Base-by-base conservation (phyloP, 1,140 invertebrate genomes). In the Cotesia glomerata region DNA sequence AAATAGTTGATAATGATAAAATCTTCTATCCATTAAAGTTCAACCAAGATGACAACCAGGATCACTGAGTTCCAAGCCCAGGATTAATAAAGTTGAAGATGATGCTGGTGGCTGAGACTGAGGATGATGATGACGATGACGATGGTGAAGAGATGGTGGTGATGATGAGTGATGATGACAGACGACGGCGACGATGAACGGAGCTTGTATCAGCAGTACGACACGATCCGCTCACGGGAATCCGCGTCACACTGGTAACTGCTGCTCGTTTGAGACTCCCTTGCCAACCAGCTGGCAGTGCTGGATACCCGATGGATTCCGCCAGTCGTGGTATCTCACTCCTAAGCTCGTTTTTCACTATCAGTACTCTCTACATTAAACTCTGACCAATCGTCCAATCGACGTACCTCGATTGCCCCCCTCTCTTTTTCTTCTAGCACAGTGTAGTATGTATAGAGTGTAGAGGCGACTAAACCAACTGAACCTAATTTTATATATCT, bases 241-340 rank as follows among this genome's bases (percentile, higher is more conserved):
- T 80, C 78, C 83, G 83, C 82, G 84, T 85, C 84, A 84, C 83
- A 85, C 84, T 86, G 81, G 75, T 81, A 80, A 84, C 82, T 84
- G 81, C 78, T 79, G 56, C 76, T 76, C 75, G 39, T 45, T 45
- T 45, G 49, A 52, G 71, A 75, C 79, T 82, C 75, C 78, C 80
- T 82, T 79, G 80, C 79, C 80, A 84, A 84, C 80, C 83, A 84
- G 81, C 81, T 82, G 81, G 80, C 11, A 45, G 39, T 45, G 26
- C 81, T 77, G 78, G 79, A 80, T 81, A 79, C 78, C 79, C 80
- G 80, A 79, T 76, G 75, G 69, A 73, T 87, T 84, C 83, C 85
- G 84, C 85, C 52, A 32, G 5, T 36, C 58, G 13, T 34, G 58
- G 39, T 61, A 4, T 73, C 56, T 63, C 58, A 34, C 69, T 62